phyloP scores from a whole-genome alignment of 2,797 vertebrate genomes.

The Tokudaia tokunoshimensis region DNA sequence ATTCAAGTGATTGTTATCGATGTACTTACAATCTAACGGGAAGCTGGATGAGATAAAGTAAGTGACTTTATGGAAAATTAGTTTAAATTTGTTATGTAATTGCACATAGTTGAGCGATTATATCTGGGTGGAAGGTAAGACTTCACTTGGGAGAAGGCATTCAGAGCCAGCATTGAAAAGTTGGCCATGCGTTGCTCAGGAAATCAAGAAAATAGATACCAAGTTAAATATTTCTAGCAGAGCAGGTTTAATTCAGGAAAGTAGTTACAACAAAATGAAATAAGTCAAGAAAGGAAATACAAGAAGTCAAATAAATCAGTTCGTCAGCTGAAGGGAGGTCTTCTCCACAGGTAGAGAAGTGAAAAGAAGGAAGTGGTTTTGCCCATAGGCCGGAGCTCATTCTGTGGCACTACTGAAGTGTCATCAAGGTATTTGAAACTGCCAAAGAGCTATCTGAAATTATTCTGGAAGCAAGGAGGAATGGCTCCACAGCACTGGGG shows the following conservation, averaged over 20 bases:
- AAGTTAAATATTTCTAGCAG: neutral
- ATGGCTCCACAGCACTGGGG: neutral
- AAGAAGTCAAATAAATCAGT: neutral
- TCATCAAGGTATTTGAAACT: neutral
- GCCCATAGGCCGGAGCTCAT: neutral
- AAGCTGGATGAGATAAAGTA: neutral
- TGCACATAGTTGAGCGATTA: neutral
- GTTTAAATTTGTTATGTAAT: neutral
- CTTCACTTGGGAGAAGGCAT: neutral
- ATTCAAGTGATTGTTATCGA: neutral
- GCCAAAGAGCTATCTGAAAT: neutral
- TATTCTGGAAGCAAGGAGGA: neutral
- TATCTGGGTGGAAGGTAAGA: neutral
- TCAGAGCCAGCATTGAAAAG: neutral
- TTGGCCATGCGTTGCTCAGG: neutral
- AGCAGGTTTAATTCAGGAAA: neutral
- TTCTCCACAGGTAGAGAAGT: neutral
- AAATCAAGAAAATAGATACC: neutral
- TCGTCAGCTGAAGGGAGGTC: neutral
- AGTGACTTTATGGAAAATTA: neutral
- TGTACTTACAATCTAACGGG: neutral
- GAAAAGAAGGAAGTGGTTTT: neutral
- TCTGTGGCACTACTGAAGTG: fast-evolving
- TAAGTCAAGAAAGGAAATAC: neutral
- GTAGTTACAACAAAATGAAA: neutral